Evolutionary conservation across 2,113 vertebrate species (phyloP), one percentile per base, ranked within the genome.

Genomic region (Micromys minutus): DNA sequence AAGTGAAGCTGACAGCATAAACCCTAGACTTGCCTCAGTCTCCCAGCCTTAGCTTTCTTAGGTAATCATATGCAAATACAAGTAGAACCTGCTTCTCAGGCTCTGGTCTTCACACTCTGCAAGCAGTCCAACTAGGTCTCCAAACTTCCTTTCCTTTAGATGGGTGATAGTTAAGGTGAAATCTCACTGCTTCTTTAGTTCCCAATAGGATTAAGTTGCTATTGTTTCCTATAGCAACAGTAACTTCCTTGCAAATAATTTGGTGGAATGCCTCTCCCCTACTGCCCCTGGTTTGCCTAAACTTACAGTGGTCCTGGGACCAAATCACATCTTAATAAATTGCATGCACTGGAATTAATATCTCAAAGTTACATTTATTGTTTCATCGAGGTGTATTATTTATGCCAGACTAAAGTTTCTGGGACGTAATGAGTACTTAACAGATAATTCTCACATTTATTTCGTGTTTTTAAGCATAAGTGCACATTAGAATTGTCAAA

Each of bases 401-500:
- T 83, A 93, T 57, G 80, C 4, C 15, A 86, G 59, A 94, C 67
- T 67, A 90, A 34, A 57, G 36, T 59, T 92, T 36, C 67, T 80
- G 42, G 50, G 57, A 90, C 36, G 93, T 57, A 89, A 75, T 47
- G 83, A 71, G 5, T 71, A 86, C 59, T 90, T 87, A 90, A 88
- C 22, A 90, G 55, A 59, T 57, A 88, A 65, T 79, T 80, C 42
- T 57, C 42, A 65, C 86, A 80, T 93, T n/a, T n/a, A n/a, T n/a
- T n/a, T n/a, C n/a, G n/a, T n/a, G 26, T 71, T 90, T 92, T 89
- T 15, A 75, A 69, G 90, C 74, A 15, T 79, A 87, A 94, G 72
- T 47, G 26, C 3, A 86, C 55, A 76, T 87, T 92, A 75, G 85
- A 95, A 42, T 94, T 87, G 65, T 69, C 65, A 77, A 80, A 79